A percentile compares a stretch with the other conserved stretches of the same genome.
These are phyloP conservation scores for Chymomyza fuscimana DNA, from an alignment of 2,888 invertebrate species.

Conservation along the genomic window DNA sequence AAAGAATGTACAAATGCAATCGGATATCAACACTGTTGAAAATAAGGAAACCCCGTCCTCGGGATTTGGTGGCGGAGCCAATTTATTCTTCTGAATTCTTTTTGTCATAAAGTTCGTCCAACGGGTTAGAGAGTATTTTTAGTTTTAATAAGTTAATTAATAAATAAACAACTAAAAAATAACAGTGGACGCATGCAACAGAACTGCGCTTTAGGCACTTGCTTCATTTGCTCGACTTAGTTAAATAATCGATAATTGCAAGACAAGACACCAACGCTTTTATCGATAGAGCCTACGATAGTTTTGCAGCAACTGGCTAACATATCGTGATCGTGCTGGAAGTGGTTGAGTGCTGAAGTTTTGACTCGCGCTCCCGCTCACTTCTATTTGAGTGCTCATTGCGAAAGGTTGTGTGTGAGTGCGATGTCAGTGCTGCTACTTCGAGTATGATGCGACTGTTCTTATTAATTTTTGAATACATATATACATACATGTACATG, in stretches of 20 bases:
- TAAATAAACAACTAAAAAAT: too few species aligned
- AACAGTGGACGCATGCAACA: too few species aligned
- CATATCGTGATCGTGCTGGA: background rate
- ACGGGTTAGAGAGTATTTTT: too few species aligned
- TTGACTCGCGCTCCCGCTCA: background rate
- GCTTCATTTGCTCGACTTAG: background rate
- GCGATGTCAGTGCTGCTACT: background rate
- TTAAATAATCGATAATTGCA: background rate
- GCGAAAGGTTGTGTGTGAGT: slow-evolving; percentile 7
- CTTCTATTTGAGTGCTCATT: background rate
- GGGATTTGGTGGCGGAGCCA: too few species aligned
- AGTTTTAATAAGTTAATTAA: too few species aligned
- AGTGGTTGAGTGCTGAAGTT: background rate
- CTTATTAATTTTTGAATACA: background rate
- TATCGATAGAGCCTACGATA: background rate
- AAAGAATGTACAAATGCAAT: too few species aligned
- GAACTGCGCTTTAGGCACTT: too few species aligned
- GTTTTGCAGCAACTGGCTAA: background rate
- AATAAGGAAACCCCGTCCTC: too few species aligned
- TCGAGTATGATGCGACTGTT: background rate
- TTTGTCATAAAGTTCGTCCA: too few species aligned
- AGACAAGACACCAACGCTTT: background rate
- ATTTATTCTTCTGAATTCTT: too few species aligned
- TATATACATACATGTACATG: background rate
- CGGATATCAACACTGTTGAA: too few species aligned